Conservation (phyloP, 2,888 invertebrate species). For the Hyposoter dolosus region DNA sequence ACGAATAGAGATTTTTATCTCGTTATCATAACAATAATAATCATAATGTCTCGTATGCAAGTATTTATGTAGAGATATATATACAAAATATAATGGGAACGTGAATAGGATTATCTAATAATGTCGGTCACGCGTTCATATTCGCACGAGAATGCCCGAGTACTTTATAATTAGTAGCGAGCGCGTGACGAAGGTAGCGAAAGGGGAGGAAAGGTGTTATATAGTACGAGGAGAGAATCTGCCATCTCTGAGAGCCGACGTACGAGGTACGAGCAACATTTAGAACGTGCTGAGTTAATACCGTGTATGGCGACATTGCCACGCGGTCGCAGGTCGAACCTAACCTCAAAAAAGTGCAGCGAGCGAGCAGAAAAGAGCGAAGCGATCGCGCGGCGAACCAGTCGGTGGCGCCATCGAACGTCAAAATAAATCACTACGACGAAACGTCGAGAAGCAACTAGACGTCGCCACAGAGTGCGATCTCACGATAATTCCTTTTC, state of each 20-base stretch:
- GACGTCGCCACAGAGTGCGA: constrained; percentile 6
- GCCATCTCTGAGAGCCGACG: not conserved
- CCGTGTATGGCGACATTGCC: constrained; percentile 54
- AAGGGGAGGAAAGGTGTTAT: constrained; percentile 20
- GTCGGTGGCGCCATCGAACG: constrained; percentile 46
- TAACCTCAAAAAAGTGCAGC: constrained; percentile 57
- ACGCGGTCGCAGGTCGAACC: constrained; percentile 58
- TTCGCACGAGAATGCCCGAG: constrained; percentile 50
- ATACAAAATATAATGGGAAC: constrained; percentile 3
- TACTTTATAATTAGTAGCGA: constrained; percentile 58
- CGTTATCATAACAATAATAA: constrained; percentile 5
- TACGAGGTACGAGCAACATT: constrained; percentile 25
- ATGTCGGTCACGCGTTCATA: constrained; percentile 59
- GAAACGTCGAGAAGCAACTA: not conserved
- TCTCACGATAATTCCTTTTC: not conserved
- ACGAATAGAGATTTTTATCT: constrained; percentile 29
- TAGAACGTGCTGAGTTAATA: constrained; percentile 35
- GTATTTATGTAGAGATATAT: not conserved
- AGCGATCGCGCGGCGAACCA: not conserved
- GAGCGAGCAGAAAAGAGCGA: not conserved
- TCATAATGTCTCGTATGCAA: constrained; percentile 9
- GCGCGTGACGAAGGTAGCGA: constrained; percentile 15
- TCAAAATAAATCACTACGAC: not conserved
- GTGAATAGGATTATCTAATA: constrained; percentile 59
- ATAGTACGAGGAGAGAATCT: constrained; percentile 5